phyloP scores from a whole-genome alignment of 2,797 vertebrate species.

The Masticophis lateralis region DNA sequence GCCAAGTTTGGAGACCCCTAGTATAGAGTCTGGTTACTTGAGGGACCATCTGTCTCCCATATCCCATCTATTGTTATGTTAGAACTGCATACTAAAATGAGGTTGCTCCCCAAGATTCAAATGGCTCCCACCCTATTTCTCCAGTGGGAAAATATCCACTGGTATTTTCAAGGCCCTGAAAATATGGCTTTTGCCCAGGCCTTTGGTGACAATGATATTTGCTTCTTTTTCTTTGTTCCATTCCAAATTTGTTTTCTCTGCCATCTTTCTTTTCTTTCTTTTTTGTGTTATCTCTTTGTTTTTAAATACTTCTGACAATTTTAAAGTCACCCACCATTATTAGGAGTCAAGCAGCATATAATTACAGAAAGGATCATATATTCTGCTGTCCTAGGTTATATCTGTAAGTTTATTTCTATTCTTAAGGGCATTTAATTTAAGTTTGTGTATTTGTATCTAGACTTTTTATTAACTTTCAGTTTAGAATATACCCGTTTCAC shows the following conservation, averaged over 20 bases:
- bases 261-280: neutral
- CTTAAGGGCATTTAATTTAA: neutral
- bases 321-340: neutral
- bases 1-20: too few species aligned
- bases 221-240: neutral
- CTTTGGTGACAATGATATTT: neutral
- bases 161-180: neutral
- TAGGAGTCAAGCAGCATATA: neutral
- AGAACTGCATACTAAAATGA: neutral
- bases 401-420: neutral
- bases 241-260: neutral
- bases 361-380: neutral
- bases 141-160: neutral
- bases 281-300: neutral
- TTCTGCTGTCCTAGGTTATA: neutral
- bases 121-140: neutral
- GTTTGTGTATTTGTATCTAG: neutral
- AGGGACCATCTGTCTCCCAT: neutral
- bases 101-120: neutral
- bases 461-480: neutral
- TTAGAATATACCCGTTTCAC: constrained; percentile 23
- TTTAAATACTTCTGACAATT: neutral
- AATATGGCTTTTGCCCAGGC: neutral
- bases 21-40: neutral
- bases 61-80: neutral